Evolutionary conservation across 1,140 invertebrate genomes (phyloP).

Genomic region (Brachionus manjavacas): DNA sequence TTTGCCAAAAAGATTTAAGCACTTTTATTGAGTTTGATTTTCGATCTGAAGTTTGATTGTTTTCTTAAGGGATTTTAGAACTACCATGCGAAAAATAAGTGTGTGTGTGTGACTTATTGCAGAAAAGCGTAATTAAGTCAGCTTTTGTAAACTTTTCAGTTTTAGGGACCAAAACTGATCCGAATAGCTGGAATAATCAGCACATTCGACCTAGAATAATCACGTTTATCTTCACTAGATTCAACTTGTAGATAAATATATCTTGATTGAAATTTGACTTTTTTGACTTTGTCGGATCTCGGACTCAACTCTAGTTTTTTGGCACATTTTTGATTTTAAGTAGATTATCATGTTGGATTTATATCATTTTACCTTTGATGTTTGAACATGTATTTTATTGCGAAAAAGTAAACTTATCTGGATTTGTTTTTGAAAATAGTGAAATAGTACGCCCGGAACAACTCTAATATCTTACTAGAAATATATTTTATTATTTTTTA

Average conservation of each 20-base stretch:
- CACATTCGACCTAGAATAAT: neutral
- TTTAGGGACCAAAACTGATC: neutral
- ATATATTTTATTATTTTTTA: neutral
- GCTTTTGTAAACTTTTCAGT: slow-evolving; percentile 3
- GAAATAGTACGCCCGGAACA: neutral
- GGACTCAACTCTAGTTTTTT: neutral
- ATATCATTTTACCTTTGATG: neutral
- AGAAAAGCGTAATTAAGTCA: slow-evolving; percentile 28
- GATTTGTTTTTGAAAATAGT: neutral
- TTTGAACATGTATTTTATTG: neutral
- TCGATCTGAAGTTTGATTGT: slow-evolving; percentile 13
- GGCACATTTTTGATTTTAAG: neutral
- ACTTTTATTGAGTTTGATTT: slow-evolving; percentile 31
- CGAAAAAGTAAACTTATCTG: neutral
- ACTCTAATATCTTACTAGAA: neutral
- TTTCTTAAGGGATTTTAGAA: slow-evolving; percentile 6
- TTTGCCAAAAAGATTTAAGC: slow-evolving; percentile 20
- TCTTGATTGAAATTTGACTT: neutral
- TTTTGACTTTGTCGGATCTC: neutral
- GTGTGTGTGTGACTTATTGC: slow-evolving; percentile 42
- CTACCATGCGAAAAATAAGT: slow-evolving; percentile 22
- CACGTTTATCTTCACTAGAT: neutral
- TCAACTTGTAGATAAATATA: neutral
- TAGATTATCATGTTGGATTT: neutral
- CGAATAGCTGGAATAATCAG: neutral